Evolutionary conservation across 2,113 vertebrate species (phyloP), one percentile per base, ranked within the genome.

Genomic region (Promerops cafer): DNA sequence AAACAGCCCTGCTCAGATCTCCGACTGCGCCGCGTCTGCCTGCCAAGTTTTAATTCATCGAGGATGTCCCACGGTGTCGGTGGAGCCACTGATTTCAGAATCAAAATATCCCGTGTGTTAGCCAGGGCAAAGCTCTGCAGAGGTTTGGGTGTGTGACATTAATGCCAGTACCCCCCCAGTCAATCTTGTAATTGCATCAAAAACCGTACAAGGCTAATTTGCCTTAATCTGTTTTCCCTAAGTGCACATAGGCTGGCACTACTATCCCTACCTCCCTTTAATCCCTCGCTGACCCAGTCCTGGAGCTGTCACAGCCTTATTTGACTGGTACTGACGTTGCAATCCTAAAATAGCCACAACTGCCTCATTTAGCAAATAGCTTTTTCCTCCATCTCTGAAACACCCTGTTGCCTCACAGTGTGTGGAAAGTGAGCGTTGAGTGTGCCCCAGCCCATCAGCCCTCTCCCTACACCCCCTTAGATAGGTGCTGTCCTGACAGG

Each of bases 1-100:
- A 64, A 94, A 24, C 80, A 90, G 92, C 88, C 82, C 70, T 1
- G n/a, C 94, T 95, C n/a, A 60, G 49, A 85, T 87, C 92, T 68
- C 61, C 7, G 47, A 54, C 71, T 35, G 0, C 7, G 16, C 50
- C 1, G 13, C 1, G 1, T 71, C 78, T 2, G 61, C 89, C 83
- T 37, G 71, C 96, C 95, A 95, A 88, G 75, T 86, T 94, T 95
- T 95, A 93, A 95, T 95, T 87, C 60, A 11, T 88, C 33, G 22
- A 97, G 18, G 72, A 66, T 97, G 95, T 94, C 92, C 83, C 42
- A 10, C 1, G 0, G 92, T 83, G 89, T 92, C 2, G 1, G 64
- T 40, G 71, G 76, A 80, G 75, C 90, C 68, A 74, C 66, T 86
- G 37, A 92, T 83, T 88, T 83, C 86, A 72, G 86, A 54, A 57